A percentile compares a stretch with the other conserved stretches of the same genome.
Conservation (phyloP, 2,113 vertebrate genomes). For the Oriolus oriolus region DNA sequence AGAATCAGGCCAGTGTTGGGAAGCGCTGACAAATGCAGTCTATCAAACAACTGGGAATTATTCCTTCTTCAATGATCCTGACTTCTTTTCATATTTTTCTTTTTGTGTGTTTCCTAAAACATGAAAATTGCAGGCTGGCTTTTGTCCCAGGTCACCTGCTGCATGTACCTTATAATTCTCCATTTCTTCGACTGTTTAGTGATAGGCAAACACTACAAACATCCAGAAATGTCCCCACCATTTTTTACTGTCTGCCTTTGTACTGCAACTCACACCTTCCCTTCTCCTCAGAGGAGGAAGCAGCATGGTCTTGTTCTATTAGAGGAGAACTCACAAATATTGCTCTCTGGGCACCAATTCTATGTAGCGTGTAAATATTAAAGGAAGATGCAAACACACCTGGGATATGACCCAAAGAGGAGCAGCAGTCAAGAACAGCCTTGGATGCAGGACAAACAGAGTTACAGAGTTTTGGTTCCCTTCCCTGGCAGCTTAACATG, state of each 20-base stretch:
- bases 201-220: background rate
- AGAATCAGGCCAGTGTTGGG: background rate
- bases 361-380: background rate
- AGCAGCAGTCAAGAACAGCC: background rate
- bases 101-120: background rate
- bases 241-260: background rate
- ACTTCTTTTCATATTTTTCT: background rate
- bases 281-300: background rate
- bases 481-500: background rate
- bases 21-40: background rate
- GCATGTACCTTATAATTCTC: background rate
- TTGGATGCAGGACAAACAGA: background rate
- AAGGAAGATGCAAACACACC: background rate
- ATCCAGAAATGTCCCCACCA: background rate
- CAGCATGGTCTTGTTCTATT: background rate
- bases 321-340: background rate
- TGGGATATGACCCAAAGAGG: background rate
- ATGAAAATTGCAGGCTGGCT: background rate
- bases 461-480: background rate
- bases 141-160: background rate
- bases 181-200: background rate
- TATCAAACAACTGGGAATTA: background rate
- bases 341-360: background rate
- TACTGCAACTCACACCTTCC: background rate
- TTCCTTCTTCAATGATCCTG: background rate